Evolutionary conservation across 2,888 invertebrate species (phyloP), one percentile per base, ranked within the genome.

Genomic region (Leptogaster cylindrica): DNA sequence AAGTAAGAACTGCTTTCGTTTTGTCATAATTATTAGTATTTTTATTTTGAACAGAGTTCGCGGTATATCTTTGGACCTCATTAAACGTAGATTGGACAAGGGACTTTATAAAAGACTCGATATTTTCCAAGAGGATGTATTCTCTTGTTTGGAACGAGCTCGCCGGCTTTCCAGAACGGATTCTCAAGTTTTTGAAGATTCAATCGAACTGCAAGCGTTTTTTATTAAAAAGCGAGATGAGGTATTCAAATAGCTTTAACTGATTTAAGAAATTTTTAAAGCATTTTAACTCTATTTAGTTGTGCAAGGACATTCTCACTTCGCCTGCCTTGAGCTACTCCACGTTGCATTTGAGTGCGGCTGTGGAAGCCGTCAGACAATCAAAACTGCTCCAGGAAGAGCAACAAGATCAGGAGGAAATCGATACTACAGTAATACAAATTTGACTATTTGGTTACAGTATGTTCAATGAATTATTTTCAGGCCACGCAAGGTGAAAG

Each of bases 91-190:
- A 18, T 83, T 99, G 44, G 97, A 98, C 77, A 88, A 92, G 78
- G 94, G 95, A 0, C 86, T 94, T 2, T 99, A 99, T 81, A 91
- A 92, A 74, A 86, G 99, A 4, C 83, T 99, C 70, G 98, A 99
- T 79, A 86, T 90, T 66, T 98, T 98, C 82, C 98, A 98, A 83
- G 95, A 95, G 75, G 98, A 99, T 77, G 88, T 98, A 77, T 98
- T 99, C 78, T 87, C 91, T 31, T 93, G 97, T 70, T 88, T 98
- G 77, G 95, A 97, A 75, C 82, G 92, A 73, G 96, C 96, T 0
- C 87, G 98, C 2, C 88, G 89, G 68, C 83, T 95, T 0, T 92
- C 95, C 0, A 87, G 95, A 10, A 91, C 93, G 0, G 97, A 97
- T 82, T 97, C 97, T 2, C 94, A 94, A 77, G 88, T 95, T 48